Evolutionary conservation across 64 coral and sea anemone species (phyloP).

Genomic region (Acropora yongei): DNA sequence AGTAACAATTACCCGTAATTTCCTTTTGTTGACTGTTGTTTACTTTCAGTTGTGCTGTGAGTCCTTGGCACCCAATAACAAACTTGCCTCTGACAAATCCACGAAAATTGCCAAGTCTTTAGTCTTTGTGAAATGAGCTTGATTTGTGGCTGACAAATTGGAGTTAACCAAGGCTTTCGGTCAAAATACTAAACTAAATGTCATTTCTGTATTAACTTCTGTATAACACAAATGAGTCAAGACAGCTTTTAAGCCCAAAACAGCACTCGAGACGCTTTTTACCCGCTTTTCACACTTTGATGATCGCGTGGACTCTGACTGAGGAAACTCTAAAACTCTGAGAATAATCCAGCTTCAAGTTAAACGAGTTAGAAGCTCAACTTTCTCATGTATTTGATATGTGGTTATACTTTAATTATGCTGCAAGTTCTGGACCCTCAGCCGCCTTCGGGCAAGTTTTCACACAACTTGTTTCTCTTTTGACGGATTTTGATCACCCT

Average conservation of each 20-base stretch:
- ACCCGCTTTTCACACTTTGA: not conserved
- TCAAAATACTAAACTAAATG: not conserved
- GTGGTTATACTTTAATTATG: conserved; percentile 1
- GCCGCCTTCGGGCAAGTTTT: too few species aligned
- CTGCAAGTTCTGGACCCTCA: not conserved
- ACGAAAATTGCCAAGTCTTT: not conserved
- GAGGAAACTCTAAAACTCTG: not conserved
- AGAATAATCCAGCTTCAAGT: not conserved
- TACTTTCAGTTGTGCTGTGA: too few species aligned
- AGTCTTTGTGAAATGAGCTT: not conserved
- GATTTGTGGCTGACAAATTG: not conserved
- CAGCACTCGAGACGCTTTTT: not conserved
- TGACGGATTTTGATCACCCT: too few species aligned
- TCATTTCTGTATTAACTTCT: conserved; percentile 1
- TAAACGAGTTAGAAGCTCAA: not conserved
- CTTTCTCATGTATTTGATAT: not conserved
- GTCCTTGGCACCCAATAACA: not conserved
- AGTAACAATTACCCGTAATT: too few species aligned
- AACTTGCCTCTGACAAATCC: not conserved
- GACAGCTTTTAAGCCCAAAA: not conserved
- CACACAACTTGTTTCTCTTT: too few species aligned
- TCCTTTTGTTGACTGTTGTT: too few species aligned
- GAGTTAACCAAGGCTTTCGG: not conserved
- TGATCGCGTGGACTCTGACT: not conserved
- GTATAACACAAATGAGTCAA: not conserved